phyloP scores from a whole-genome alignment of 2,113 vertebrate genomes.

The Hemiscyllium ocellatum region DNA sequence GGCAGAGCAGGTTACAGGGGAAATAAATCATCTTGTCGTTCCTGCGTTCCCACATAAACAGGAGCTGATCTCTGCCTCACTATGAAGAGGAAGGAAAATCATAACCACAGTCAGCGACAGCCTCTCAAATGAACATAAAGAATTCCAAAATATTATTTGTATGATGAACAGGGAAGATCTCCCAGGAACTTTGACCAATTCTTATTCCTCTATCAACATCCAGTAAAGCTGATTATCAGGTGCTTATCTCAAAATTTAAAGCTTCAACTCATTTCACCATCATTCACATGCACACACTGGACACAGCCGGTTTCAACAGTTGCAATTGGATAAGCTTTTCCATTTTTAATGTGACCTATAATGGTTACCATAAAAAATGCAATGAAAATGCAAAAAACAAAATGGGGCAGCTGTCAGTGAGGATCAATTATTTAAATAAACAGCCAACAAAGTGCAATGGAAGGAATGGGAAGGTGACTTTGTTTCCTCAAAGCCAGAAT shows the following conservation, averaged over 20 bases:
- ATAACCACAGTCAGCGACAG: background rate
- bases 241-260: background rate
- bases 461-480: background rate
- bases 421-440: background rate
- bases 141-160: background rate
- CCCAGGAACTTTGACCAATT: background rate
- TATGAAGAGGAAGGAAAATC: background rate
- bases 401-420: background rate
- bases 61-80: background rate
- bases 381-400: background rate
- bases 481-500: background rate
- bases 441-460: background rate
- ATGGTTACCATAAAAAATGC: background rate
- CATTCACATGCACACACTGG: background rate
- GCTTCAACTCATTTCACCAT: background rate
- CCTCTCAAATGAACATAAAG: background rate
- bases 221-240: background rate
- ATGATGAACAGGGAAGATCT: background rate
- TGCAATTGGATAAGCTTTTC: background rate
- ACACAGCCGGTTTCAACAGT: background rate
- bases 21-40: no score
- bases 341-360: background rate
- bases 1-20: no score
- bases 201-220: background rate
- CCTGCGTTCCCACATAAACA: background rate